A percentile compares a stretch with the other conserved stretches of the same genome.
phyloP scores from a whole-genome alignment of 2,797 vertebrate genomes.

The Xerus rutilus region DNA sequence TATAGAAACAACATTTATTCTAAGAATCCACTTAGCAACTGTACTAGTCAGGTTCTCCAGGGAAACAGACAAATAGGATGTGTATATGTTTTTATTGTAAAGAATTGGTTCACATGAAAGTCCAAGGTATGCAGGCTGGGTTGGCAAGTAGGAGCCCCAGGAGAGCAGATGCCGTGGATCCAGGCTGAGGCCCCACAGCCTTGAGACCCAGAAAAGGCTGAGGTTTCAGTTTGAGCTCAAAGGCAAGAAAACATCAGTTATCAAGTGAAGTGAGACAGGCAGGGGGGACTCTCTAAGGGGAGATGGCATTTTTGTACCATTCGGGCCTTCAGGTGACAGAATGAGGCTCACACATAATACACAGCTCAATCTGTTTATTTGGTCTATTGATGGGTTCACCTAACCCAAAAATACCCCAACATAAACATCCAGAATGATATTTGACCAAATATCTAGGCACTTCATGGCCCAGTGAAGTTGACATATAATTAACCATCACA shows the following conservation, averaged over 20 bases:
- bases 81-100: background rate
- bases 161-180: background rate
- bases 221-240: background rate
- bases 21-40: background rate
- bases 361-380: background rate
- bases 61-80: background rate
- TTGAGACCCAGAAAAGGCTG: background rate
- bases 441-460: background rate
- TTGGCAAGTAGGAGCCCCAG: background rate
- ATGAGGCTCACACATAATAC: background rate
- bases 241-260: background rate
- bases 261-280: background rate
- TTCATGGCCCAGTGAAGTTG: background rate
- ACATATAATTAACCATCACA: background rate
- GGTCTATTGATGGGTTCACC: background rate
- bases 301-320: background rate
- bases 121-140: background rate
- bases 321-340: background rate
- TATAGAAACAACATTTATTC: background rate
- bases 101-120: background rate
- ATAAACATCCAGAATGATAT: background rate
- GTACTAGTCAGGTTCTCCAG: background rate
- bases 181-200: no score
- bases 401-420: background rate
- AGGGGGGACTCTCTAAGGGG: background rate